Percentiles rank a stretch among this genome's conserved stretches.
Conservation (phyloP, 2,888 invertebrate species). For the Galeruca laticollis region DNA sequence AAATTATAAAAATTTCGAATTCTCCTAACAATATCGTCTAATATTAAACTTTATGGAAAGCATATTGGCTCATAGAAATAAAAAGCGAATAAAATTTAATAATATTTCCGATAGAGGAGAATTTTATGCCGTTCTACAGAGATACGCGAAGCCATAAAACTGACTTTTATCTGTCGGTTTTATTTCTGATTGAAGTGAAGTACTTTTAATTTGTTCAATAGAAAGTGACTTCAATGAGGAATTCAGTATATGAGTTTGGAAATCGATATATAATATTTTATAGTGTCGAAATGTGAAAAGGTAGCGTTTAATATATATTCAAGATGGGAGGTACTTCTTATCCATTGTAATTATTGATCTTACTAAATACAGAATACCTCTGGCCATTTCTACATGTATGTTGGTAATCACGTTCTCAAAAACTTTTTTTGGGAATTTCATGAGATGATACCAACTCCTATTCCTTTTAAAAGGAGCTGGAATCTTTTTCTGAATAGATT, state of each 20-base stretch:
- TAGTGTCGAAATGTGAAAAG: neutral
- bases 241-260: neutral
- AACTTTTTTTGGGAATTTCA: no score
- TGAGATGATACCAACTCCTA: no score
- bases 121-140: conserved; percentile 22
- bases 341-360: no score
- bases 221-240: neutral
- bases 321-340: no score
- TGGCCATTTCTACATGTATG: no score
- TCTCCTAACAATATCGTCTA: conserved; percentile 21
- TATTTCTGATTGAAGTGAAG: conserved; percentile 30
- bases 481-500: no score
- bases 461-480: no score
- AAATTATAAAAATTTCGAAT: conserved; percentile 20
- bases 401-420: no score
- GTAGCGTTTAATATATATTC: neutral
- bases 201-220: conserved; percentile 31
- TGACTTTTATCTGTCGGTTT: conserved; percentile 18
- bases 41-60: conserved; percentile 27
- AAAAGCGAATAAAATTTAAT: conserved; percentile 35
- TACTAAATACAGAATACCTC: no score
- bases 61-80: conserved; percentile 30
- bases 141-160: conserved; percentile 32
- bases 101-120: conserved; percentile 32
- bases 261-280: neutral